Evolutionary conservation across 2,888 invertebrate genomes (phyloP), one percentile per base, ranked within the genome.

Genomic region (Coleophora deauratella): DNA sequence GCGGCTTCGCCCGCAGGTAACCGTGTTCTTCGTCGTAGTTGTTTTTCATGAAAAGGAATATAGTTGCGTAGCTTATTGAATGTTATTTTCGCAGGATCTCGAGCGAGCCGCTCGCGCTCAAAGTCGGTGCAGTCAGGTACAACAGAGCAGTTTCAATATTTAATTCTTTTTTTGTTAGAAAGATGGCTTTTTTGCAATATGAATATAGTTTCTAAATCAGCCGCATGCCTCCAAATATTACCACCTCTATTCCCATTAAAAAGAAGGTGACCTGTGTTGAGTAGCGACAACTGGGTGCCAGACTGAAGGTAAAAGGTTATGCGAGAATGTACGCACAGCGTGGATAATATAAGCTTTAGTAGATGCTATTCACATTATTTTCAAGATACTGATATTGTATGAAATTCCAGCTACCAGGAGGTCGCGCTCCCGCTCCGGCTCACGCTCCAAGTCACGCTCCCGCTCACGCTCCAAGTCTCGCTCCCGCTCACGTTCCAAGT

Each of bases 401-500:
- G 21, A 4, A 4, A 6, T 6, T 21, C 3, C 21, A 21, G 21
- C 3, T 21, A 6, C 3, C 21, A 21, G 6, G 3, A 21, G 48
- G 9, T 51, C 51, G 0, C 43, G 47, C 2, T 65, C 63, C 0
- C 40, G 53, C 21, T 57, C 60, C 0, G 28, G 47, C 1, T 61
- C 59, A 1, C 41, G 55, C 1, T 66, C 62, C 3, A 50, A 51
- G 9, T 73, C 72, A 9, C 44, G 55, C 3, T 68, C 66, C 2
- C 52, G 61, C 0, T 72, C 73, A 0, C 52, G 64, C 1, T 73
- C 74, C 11, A 52, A 46, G 36, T 72, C 62, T 2, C 46, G 52
- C n/a, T 62, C 62, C 14, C 44, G 59, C 14, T 65, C 43, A 9
- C 40, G 49, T 27, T 72, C 68, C 0, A 52, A 57, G 12, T 61